Evolutionary conservation across 2,888 invertebrate species (phyloP), one percentile per base, ranked within the genome.

Genomic region (Polyommatus iphigenia): DNA sequence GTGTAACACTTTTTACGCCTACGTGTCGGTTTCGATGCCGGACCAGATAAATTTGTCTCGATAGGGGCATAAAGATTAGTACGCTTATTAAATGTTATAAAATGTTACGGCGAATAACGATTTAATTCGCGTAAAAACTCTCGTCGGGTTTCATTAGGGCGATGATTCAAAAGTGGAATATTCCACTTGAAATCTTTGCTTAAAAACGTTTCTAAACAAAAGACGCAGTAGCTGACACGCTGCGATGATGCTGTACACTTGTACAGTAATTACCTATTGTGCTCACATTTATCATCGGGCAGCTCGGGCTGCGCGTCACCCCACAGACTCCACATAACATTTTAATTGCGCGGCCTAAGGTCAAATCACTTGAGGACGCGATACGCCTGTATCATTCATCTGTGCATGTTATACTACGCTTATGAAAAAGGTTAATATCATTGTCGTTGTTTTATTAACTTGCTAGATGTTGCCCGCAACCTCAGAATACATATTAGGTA

Each of bases 321-420:
- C 85, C 86, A 84, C 84, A 78, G 84, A 85, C 85, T 75, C 72
- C 10, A 41, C 86, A 86, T 86, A 88, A 88, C 90, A 88, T 92
- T 91, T 92, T 93, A 93, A 93, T 93, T 93, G 90, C 91, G 84
- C 83, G 89, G 89, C 85, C 92, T 88, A 92, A 93, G 93, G 93
- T 93, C 94, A 92, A 93, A 94, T 93, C 93, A 93, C 92, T 94
- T 94, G 92, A 84, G 87, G 79, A 62, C 78, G 78, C 79, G 76
- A 80, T 80, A 82, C 46, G 36, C 50, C 29, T 50, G 75, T 50
- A 50, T 24, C 20, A 46, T 72, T 73, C 73, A 73, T 73, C 73
- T 75, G 46, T 75, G 46, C 75, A 18, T 46, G 46, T 72, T 8
- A n/a, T 72, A 41, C 36, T 41, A 73, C 46, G 20, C 46, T 73